phyloP scores from a whole-genome alignment of 2,888 invertebrate species.

The Phortica magna region DNA sequence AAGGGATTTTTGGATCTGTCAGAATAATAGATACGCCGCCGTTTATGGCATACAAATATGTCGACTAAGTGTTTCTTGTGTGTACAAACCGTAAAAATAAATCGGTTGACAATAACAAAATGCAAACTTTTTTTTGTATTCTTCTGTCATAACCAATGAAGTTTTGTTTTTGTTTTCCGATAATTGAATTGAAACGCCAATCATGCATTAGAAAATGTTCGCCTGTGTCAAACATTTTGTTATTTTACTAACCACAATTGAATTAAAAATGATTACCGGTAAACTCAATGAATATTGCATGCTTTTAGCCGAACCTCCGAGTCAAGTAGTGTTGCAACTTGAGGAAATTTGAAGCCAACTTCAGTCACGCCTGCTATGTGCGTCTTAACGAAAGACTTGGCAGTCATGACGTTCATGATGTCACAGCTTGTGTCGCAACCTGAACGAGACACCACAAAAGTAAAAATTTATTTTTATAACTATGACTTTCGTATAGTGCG shows the following conservation, averaged over 20 bases:
- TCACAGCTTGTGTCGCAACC: background rate
- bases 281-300: background rate
- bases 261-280: background rate
- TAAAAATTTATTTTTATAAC: too few species aligned
- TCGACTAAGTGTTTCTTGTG: background rate
- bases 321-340: background rate
- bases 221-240: background rate
- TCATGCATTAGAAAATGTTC: background rate
- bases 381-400: background rate
- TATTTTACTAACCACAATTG: background rate
- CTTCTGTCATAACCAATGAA: constrained; percentile 5
- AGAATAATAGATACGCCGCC: background rate
- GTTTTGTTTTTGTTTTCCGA: background rate
- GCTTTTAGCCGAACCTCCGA: background rate
- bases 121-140: constrained; percentile 9
- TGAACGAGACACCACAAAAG: too few species aligned
- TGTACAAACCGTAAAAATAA: background rate
- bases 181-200: background rate
- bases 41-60: constrained; percentile 4
- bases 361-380: background rate
- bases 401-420: background rate
- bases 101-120: background rate
- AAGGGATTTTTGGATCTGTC: background rate
- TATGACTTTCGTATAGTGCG: too few species aligned
- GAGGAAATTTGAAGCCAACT: background rate